A percentile compares a stretch with the other conserved stretches of the same genome.
Evolutionary conservation across 2,888 invertebrate genomes (phyloP).

Genomic region (Thereva nobilitata): DNA sequence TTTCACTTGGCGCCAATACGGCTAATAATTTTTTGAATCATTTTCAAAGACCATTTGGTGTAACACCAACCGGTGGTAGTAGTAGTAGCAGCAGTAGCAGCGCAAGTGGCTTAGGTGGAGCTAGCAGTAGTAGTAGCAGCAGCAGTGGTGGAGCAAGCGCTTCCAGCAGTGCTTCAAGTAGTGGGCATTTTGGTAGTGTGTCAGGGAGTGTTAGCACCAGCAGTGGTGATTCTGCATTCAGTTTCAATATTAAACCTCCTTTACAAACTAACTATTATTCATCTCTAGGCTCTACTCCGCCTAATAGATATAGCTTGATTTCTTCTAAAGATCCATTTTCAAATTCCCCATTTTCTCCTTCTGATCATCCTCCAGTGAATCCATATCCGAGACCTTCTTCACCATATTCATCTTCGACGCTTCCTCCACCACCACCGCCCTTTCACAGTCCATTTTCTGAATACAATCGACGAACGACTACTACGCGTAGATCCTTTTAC

Average conservation of each 20-base stretch:
- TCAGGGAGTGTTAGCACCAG: slow-evolving; percentile 2
- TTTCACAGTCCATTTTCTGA: background rate
- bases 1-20: slow-evolving; percentile 46
- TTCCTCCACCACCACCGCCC: background rate
- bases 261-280: slow-evolving; percentile 1
- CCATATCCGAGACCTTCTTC: background rate
- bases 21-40: too few species aligned
- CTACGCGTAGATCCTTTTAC: slow-evolving; percentile 16
- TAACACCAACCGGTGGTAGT: background rate
- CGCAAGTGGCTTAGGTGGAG: background rate
- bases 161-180: background rate
- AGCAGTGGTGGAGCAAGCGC: background rate
- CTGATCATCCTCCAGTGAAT: too few species aligned
- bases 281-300: slow-evolving; percentile 12
- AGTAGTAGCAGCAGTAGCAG: slow-evolving; percentile 7
- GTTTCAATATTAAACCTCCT: slow-evolving; percentile 25
- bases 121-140: background rate
- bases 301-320: too few species aligned
- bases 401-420: background rate
- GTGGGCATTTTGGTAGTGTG: background rate
- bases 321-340: too few species aligned
- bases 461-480: background rate
- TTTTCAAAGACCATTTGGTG: background rate
- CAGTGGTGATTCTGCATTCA: slow-evolving; percentile 18
- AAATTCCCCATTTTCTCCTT: too few species aligned